Percentiles rank a stretch among this genome's conserved stretches.
Evolutionary conservation across 2,888 invertebrate genomes (phyloP).

Genomic region (Oscheius sp.): DNA sequence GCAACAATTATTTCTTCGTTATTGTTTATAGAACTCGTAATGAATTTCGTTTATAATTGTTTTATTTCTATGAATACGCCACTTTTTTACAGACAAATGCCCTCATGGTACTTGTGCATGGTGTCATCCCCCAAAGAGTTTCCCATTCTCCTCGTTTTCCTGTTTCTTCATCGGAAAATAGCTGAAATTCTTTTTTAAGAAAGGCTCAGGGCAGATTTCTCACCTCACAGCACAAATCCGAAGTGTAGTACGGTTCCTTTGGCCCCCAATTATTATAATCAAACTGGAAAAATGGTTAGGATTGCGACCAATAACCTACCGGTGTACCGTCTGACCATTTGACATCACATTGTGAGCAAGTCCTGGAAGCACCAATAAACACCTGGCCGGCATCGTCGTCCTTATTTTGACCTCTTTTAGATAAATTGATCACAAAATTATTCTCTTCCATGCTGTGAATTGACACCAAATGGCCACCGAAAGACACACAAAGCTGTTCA

Average conservation of each 20-base stretch:
- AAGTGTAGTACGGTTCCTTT: background rate
- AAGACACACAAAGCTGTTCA: background rate
- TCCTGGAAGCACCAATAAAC: background rate
- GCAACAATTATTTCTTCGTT: too few species aligned
- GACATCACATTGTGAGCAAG: background rate
- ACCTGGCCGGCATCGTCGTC: background rate
- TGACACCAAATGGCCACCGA: background rate
- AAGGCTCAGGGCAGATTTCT: too few species aligned
- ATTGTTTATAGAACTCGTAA: too few species aligned
- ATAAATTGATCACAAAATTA: constrained; percentile 1
- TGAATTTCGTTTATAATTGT: too few species aligned
- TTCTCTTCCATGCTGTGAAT: constrained; percentile 9
- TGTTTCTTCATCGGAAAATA: background rate
- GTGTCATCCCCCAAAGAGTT: background rate
- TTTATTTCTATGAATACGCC: background rate
- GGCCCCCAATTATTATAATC: background rate
- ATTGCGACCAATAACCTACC: background rate
- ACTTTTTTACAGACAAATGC: background rate
- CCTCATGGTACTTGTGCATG: background rate
- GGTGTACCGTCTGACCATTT: background rate
- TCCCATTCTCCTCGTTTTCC: constrained; percentile 1
- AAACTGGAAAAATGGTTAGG: background rate
- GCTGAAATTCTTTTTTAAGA: background rate
- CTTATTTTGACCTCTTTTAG: background rate
- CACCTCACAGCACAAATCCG: background rate